These are phyloP conservation scores for Macrochelys suwanniensis DNA, from an alignment of 2,797 vertebrate species.

Conservation along the genomic window DNA sequence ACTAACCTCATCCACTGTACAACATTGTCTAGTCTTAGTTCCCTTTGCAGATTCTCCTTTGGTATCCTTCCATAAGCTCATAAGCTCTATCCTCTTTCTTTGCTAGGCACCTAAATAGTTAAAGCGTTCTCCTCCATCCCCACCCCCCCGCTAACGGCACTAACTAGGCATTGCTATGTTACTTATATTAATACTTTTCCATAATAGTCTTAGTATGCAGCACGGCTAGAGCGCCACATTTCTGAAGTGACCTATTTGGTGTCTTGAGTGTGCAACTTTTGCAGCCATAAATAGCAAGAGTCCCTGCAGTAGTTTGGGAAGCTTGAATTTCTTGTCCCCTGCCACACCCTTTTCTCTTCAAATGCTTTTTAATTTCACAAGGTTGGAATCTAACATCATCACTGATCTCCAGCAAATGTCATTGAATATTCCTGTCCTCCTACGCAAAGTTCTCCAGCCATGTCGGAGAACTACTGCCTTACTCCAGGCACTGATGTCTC, in stretches of 20 bases:
- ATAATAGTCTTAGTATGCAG: background rate
- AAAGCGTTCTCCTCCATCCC: background rate
- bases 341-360: background rate
- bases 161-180: background rate
- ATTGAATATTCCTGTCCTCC: background rate
- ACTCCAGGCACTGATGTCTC: background rate
- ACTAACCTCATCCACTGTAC: background rate
- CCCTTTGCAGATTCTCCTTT: background rate
- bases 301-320: rapidly evolving
- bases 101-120: background rate
- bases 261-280: background rate
- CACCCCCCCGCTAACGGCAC: rapidly evolving
- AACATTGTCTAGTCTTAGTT: background rate
- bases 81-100: background rate
- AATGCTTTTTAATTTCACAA: background rate
- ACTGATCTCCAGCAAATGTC: background rate
- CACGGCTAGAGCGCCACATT: background rate
- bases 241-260: background rate
- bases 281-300: rapidly evolving
- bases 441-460: rapidly evolving
- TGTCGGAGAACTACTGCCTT: rapidly evolving
- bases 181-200: background rate
- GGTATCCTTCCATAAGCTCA: background rate
- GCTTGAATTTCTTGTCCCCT: background rate
- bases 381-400: background rate